Base-by-base conservation (phyloP, 2,888 invertebrate species). In the Hirtodrosophila trivittata region DNA sequence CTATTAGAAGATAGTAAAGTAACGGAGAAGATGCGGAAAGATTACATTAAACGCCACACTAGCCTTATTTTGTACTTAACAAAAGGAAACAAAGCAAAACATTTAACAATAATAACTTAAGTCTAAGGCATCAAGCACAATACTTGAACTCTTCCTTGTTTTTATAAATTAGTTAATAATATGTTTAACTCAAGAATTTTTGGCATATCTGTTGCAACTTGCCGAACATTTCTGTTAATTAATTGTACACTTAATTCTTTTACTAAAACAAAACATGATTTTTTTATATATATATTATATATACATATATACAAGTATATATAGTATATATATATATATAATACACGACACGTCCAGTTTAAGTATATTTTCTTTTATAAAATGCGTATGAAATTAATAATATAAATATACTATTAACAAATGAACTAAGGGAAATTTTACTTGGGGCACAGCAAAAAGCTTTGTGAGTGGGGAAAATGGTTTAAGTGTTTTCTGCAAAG, bases 1-100 rank as follows among this genome's bases (percentile, higher is more conserved):
- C 25, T 25, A 25, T 4, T 6, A 4, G 25, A 25, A 6, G 6
- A 25, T 25, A 25, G 25, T 6, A 25, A n/a, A n/a, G n/a, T n/a
- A 10, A 59, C 14, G 33, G 9, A 21, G n/a, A n/a, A 28, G 7
- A 28, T 28, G n/a, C 1, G 33, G 12, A 50, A 45, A 9, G 32
- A 26, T n/a, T n/a, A 41, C 38, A 16, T 49, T 16, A 50, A 55
- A 66, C 37, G 51, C 70, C 68, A 81, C 66, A 57, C 65, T 57
- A 72, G 78, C 78, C 72, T 85, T 82, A 66, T 75, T 72, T 77
- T 71, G 80, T 80, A 81, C 85, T 81, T 81, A 81, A 85, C 65
- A 72, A 49, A 51, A 56, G 21, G 9, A 38, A 39, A 42, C 5
- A 33, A 3, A 28, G 5, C 1, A 13, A 33, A n/a, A 46, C 33